phyloP scores from a whole-genome alignment of 2,797 vertebrate genomes.

The Dipus sagitta region DNA sequence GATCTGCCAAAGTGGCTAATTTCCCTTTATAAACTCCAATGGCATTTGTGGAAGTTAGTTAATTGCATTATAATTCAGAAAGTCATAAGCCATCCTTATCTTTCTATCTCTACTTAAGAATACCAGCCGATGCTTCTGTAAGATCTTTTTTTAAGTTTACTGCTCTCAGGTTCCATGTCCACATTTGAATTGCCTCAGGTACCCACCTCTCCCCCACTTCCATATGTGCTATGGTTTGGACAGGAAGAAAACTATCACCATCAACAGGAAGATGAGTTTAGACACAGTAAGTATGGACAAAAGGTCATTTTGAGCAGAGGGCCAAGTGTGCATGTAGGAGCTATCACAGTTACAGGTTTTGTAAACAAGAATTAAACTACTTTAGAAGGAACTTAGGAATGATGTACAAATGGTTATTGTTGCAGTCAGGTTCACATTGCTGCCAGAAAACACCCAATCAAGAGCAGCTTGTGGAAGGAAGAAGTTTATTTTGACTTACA shows the following conservation, averaged over 20 bases:
- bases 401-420: background rate
- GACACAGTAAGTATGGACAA: background rate
- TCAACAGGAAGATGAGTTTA: background rate
- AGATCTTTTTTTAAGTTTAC: background rate
- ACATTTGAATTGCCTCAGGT: slow-evolving; percentile 26
- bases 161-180: slow-evolving; percentile 29
- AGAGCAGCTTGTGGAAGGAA: no score
- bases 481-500: no score
- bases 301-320: slow-evolving; percentile 47
- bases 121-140: background rate
- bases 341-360: background rate
- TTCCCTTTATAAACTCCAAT: slow-evolving; percentile 60
- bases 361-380: slow-evolving; percentile 22
- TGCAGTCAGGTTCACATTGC: no score
- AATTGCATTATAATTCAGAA: slow-evolving; percentile 58
- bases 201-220: background rate
- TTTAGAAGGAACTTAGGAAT: background rate
- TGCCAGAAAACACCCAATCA: no score
- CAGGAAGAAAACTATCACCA: background rate
- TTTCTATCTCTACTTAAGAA: slow-evolving; percentile 59
- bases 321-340: slow-evolving; percentile 24
- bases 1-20: slow-evolving; percentile 63
- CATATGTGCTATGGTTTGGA: background rate
- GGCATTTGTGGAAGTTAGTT: slow-evolving; percentile 72
- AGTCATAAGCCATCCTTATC: slow-evolving; percentile 46